phyloP scores from a whole-genome alignment of 1,140 invertebrate species.

The Megalonaias nervosa region DNA sequence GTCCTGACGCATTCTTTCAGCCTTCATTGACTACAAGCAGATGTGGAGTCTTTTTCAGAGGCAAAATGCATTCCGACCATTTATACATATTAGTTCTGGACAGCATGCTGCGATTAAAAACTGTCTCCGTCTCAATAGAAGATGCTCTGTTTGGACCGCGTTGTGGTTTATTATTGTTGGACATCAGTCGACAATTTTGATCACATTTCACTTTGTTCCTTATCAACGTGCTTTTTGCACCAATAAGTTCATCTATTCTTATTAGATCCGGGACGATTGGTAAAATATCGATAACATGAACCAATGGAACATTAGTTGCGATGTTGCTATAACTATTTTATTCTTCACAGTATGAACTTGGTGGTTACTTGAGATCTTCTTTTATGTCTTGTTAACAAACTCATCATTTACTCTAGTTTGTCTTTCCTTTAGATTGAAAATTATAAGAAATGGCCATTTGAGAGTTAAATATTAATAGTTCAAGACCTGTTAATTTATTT shows the following conservation, averaged over 20 bases:
- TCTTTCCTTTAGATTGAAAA: neutral
- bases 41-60: too few species aligned
- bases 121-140: too few species aligned
- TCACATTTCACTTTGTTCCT: constrained; percentile 24
- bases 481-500: neutral
- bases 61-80: too few species aligned
- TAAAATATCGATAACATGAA: constrained; percentile 17
- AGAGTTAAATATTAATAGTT: neutral
- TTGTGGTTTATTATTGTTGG: constrained; percentile 15
- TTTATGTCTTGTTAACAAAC: constrained; percentile 23
- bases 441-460: neutral
- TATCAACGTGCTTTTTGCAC: constrained; percentile 28
- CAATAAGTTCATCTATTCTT: constrained; percentile 32
- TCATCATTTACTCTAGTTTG: constrained; percentile 25
- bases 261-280: constrained; percentile 16
- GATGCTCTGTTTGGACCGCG: neutral
- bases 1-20: too few species aligned
- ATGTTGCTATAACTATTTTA: constrained; percentile 9
- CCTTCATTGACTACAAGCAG: too few species aligned
- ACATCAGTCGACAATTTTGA: constrained; percentile 16
- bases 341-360: neutral
- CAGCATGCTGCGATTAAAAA: too few species aligned
- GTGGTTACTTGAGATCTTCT: constrained; percentile 19
- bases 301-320: constrained; percentile 19
- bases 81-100: too few species aligned